Percentiles rank a stretch among this genome's conserved stretches.
Evolutionary conservation across 2,888 invertebrate genomes (phyloP).

Genomic region (Oxycera nigricornis): DNA sequence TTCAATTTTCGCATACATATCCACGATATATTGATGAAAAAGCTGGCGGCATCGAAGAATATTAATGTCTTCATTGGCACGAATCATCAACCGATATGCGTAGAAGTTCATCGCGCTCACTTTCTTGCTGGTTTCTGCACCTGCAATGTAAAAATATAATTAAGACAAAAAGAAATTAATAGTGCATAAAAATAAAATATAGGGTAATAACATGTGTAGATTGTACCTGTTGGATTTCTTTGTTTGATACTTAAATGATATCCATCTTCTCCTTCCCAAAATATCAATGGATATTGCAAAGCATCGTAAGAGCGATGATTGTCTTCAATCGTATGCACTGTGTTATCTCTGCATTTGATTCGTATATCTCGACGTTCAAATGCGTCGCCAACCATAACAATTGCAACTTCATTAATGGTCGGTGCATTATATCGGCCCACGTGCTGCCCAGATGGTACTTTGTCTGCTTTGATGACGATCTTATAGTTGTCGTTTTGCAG

Average conservation of each 20-base stretch:
- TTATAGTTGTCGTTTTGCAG: no score
- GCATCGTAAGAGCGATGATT: constrained; percentile 55
- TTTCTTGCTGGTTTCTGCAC: constrained; percentile 12
- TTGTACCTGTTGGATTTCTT: background rate
- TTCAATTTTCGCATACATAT: constrained; percentile 19
- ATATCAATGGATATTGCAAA: constrained; percentile 55
- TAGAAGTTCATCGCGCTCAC: constrained; percentile 8
- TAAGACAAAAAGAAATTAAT: background rate
- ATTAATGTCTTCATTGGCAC: background rate
- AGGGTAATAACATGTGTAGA: background rate
- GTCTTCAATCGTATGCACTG: no score
- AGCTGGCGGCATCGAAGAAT: background rate
- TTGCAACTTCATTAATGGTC: no score
- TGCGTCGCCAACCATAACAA: no score
- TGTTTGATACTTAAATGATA: constrained; percentile 47
- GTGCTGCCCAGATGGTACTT: no score
- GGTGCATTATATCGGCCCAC: no score
- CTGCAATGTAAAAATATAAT: background rate
- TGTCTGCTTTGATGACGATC: no score
- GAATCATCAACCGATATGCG: constrained; percentile 3
- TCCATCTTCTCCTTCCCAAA: constrained; percentile 52
- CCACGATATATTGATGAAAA: background rate
- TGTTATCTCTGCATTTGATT: no score
- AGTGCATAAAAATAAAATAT: background rate
- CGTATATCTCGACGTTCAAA: no score